Evolutionary conservation across 2,888 invertebrate species (phyloP), one percentile per base, ranked within the genome.

Genomic region (Dicyrtomina minuta): DNA sequence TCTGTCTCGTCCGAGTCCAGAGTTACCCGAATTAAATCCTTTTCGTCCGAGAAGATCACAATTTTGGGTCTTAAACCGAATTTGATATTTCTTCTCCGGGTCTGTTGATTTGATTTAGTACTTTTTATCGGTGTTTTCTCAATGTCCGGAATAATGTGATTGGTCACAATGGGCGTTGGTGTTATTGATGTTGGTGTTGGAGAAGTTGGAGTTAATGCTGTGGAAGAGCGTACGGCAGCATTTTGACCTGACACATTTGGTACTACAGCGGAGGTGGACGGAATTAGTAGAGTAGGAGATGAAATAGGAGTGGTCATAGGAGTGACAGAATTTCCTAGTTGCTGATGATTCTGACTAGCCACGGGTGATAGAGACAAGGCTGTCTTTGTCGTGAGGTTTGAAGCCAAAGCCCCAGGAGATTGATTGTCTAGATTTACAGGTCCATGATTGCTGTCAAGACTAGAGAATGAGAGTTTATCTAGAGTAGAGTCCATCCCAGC

Each of bases 1-100:
- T 88, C 88, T 78, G 88, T 88, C 79, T 89, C 89, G 74, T 87
- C 88, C 20, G 87, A 86, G 68, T 85, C 84, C 69, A 85, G 66
- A 61, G 66, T 74, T 26, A 76, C 74, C 10, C 75, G 68, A 51
- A 78, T 74, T 2, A 75, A 61, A 67, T 78, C 77, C 41, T 75
- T 75, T 33, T 75, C 70, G 51, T 77, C 76, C 0, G 78, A 76
- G 68, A 76, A 75, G 27, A 78, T 77, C 2, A 77, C 72, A 6
- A 77, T 77, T 46, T 72, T 70, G 2, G 78, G 78, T 27, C 73
- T 58, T 12, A 74, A 39, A 15, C 77, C 76, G 43, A 74, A 67
- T 59, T 74, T 76, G 17, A 74, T 66, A 20, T 71, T 74, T 13
- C 72, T 20, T n/a, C 74, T 60, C 22, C 71, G 70, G n/a, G n/a